Conservation (phyloP, 2,888 invertebrate genomes). For the Pycnomerus fuliginosus region DNA sequence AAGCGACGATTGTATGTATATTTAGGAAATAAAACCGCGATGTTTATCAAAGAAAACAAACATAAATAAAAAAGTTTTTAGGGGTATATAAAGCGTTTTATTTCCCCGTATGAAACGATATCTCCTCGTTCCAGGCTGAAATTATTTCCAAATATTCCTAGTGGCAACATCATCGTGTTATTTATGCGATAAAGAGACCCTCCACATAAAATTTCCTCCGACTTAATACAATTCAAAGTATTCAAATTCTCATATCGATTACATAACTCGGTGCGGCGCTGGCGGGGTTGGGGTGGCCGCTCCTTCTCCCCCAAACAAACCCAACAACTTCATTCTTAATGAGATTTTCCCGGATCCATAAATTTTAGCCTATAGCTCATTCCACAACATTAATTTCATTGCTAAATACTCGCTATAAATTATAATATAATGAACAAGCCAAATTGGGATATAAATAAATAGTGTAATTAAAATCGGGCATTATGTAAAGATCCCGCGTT, state of each 20-base stretch:
- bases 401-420: conserved; percentile 55
- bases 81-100: conserved; percentile 28
- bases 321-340: conserved; percentile 56
- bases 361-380: conserved; percentile 55
- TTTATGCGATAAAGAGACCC: conserved; percentile 2
- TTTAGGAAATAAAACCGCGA: conserved; percentile 24
- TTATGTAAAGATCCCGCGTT: too few relatives aligned
- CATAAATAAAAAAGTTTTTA: conserved; percentile 26
- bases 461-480: conserved; percentile 37
- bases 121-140: conserved; percentile 6
- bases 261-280: conserved; percentile 32
- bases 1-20: conserved; percentile 23
- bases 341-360: conserved; percentile 56
- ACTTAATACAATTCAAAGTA: conserved; percentile 40
- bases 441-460: conserved; percentile 52
- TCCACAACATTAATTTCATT: conserved; percentile 56
- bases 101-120: conserved; percentile 23
- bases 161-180: conserved; percentile 11
- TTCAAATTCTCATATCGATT: conserved; percentile 48
- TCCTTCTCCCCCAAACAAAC: conserved; percentile 37
- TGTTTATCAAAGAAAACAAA: conserved; percentile 28
- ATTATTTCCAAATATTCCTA: neutral
- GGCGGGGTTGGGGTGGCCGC: conserved; percentile 15
- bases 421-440: conserved; percentile 54
- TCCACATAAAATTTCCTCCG: conserved; percentile 31